A percentile compares a stretch with the other conserved stretches of the same genome.
phyloP scores from a whole-genome alignment of 2,888 invertebrate species.

The Coelinius sp. region DNA sequence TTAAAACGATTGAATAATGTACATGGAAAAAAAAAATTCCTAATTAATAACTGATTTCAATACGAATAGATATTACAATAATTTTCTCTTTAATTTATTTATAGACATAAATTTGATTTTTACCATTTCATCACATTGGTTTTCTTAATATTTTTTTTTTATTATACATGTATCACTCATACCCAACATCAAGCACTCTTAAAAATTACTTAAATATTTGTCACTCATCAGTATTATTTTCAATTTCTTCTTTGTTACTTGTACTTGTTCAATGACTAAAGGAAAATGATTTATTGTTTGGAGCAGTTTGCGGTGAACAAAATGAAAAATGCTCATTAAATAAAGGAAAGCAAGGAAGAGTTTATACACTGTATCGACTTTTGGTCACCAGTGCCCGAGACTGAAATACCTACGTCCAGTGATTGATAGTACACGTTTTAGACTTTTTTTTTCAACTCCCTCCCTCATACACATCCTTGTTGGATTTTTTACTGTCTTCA shows the following conservation, averaged over 20 bases:
- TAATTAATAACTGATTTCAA: conserved; percentile 4
- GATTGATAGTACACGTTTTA: conserved; percentile 16
- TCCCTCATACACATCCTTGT: background rate
- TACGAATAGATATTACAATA: conserved; percentile 13
- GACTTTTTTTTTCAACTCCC: conserved; percentile 1
- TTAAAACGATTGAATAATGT: conserved; percentile 13
- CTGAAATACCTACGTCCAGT: conserved; percentile 4
- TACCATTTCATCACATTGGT: background rate
- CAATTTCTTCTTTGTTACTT: background rate
- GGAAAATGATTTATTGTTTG: conserved; percentile 2
- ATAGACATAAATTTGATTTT: conserved; percentile 36
- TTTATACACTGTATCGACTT: conserved; percentile 5
- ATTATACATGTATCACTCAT: conserved; percentile 29
- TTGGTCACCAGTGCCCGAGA: background rate
- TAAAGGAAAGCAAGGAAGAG: background rate
- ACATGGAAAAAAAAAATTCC: background rate
- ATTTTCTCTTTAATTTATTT: conserved; percentile 2
- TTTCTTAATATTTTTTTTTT: conserved; percentile 23
- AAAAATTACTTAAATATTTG: conserved; percentile 1
- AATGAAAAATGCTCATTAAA: background rate
- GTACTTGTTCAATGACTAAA: conserved; percentile 3
- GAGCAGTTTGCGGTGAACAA: background rate
- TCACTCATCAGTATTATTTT: background rate
- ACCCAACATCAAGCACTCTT: background rate
- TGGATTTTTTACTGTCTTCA: background rate